Percentiles rank a stretch among this genome's conserved stretches.
These are phyloP conservation scores for Addax nasomaculatus DNA, from an alignment of 2,113 vertebrate species.

Conservation along the genomic window DNA sequence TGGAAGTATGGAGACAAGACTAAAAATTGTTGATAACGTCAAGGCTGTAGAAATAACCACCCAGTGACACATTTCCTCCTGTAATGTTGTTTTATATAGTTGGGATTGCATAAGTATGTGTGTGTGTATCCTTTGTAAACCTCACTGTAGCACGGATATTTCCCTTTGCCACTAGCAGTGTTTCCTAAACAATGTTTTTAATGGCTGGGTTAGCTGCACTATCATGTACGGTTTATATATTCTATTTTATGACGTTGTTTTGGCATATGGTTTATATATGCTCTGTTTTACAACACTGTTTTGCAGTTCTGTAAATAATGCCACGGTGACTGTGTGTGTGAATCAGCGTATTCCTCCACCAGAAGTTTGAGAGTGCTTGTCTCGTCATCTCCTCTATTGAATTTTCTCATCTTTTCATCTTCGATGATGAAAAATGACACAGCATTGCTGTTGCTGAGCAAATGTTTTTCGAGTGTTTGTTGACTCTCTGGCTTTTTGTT, in stretches of 20 bases:
- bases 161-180: not conserved
- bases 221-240: not conserved
- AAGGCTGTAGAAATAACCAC: not conserved
- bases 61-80: not conserved
- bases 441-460: not conserved
- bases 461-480: not conserved
- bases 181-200: not conserved
- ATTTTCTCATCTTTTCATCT: not conserved
- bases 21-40: not conserved
- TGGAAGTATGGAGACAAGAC: not conserved
- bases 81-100: not conserved
- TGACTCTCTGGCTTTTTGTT: not conserved
- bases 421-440: not conserved
- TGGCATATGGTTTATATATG: not conserved
- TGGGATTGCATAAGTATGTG: not conserved
- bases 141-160: fast-evolving
- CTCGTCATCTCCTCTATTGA: not conserved
- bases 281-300: not conserved
- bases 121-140: not conserved
- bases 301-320: not conserved
- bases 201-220: not conserved
- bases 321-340: not conserved
- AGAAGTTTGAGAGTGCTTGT: not conserved
- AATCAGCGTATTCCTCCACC: not conserved
- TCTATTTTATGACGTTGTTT: not conserved